Base-by-base conservation (phyloP, 2,797 vertebrate genomes). In the Vireo griseus region DNA sequence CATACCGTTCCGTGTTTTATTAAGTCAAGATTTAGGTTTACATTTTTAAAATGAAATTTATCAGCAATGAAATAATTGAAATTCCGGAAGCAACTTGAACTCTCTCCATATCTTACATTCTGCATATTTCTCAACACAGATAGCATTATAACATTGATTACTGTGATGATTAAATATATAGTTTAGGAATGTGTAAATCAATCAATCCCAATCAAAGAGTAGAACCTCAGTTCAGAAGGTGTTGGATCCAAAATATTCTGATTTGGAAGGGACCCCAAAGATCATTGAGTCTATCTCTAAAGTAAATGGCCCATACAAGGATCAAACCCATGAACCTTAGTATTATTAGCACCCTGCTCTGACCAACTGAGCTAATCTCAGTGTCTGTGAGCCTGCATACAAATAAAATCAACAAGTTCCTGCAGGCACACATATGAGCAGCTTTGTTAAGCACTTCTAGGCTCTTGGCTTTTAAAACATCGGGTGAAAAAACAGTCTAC, bases 261-360 rank as follows among this genome's bases (percentile, higher is more conserved):
- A 40, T 44, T 51, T 45, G 44, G 18, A 44, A 51, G 37, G 37
- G 16, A 45, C 10, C 2, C 12, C 24, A 58, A 45, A 37, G n/a
- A 39, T 45, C 50, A 39, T 6, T 0, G 0, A 50, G 11, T 25
- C 50, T 44, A 65, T 2, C 24, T 51, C 24, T 39, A 7, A 17
- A 58, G 19, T 45, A 17, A 69, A 57, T 18, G 29, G 5, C n/a
- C 13, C 24, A 39, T 21, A 29, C 17, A 44, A 42, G 16, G n/a
- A 26, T 45, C 24, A 76, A 39, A 22, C 14, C 14, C 44, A 51
- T 2, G 12, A 35, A 35, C 16, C 21, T 45, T 28, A 29, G 25
- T 14, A 6, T 26, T 57, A 6, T 8, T 31, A 42, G 21, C 20
- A 58, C 17, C 4, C 2, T 22, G 29, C 12, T 69, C 16, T 3